phyloP scores from a whole-genome alignment of 2,113 vertebrate genomes.

The Oenanthe oenanthe region DNA sequence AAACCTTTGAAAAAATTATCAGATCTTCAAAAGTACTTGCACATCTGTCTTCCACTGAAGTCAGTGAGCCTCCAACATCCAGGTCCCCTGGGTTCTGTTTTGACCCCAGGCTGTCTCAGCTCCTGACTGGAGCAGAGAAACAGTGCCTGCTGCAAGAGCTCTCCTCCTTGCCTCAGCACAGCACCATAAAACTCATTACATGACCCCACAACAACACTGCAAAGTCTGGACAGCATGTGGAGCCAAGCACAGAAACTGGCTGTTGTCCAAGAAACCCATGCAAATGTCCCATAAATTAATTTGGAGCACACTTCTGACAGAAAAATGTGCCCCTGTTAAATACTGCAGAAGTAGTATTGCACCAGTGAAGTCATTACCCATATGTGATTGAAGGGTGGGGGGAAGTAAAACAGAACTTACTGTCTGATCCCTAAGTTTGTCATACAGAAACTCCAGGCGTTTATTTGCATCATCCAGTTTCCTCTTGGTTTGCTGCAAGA shows the following conservation, averaged over 20 bases:
- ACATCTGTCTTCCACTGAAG: background rate
- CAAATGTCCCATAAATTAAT: background rate
- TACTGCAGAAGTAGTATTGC: background rate
- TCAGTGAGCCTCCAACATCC: background rate
- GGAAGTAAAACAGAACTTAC: conserved; percentile 75
- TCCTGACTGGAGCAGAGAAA: background rate
- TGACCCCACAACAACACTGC: background rate
- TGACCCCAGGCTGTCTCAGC: background rate
- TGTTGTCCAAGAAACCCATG: background rate
- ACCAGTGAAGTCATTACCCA: background rate
- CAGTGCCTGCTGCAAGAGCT: background rate
- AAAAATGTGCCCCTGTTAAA: background rate
- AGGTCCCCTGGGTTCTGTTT: background rate
- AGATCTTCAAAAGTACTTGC: background rate
- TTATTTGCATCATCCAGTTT: conserved; percentile 98
- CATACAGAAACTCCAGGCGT: conserved; percentile 92
- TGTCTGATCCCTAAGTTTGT: conserved; percentile 94
- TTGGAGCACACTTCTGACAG: background rate
- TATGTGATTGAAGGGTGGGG: accelerated
- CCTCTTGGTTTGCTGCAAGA: conserved; percentile 93
- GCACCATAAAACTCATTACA: background rate
- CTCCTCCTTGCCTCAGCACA: background rate
- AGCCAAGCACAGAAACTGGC: background rate
- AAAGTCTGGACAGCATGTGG: background rate
- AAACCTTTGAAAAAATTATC: background rate